Percentiles rank a stretch among this genome's conserved stretches.
Evolutionary conservation across 2,113 vertebrate genomes (phyloP).

Genomic region (Pelobates fuscus): DNA sequence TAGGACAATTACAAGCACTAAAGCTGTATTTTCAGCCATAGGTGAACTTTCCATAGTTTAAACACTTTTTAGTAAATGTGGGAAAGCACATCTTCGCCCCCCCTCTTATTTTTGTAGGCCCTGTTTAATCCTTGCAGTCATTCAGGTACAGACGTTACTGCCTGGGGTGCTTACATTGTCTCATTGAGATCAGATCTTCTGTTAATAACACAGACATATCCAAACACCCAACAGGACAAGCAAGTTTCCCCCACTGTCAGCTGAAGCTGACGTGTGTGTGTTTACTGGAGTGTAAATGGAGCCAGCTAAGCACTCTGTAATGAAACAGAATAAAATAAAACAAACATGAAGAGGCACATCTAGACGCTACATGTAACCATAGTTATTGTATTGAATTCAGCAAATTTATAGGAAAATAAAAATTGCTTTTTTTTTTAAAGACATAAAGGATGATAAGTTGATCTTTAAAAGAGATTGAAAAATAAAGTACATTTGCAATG

Average conservation of each 20-base stretch:
- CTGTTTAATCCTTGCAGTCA: constrained; percentile 19
- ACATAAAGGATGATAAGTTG: background rate
- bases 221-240: constrained; percentile 29
- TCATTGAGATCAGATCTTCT: constrained; percentile 30
- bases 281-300: constrained; percentile 34
- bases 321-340: constrained; percentile 13
- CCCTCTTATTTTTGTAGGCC: constrained; percentile 5
- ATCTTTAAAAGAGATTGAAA: background rate
- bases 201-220: constrained; percentile 38
- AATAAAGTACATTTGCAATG: too few species aligned
- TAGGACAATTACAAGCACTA: too few species aligned
- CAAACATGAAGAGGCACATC: constrained; percentile 2
- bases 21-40: too few species aligned
- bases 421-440: too few species aligned
- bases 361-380: too few species aligned
- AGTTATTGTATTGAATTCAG: background rate
- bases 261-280: constrained; percentile 2
- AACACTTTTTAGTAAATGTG: too few species aligned
- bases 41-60: too few species aligned
- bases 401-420: too few species aligned
- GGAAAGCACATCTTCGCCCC: background rate
- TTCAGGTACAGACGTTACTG: constrained; percentile 33
- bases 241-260: constrained; percentile 29
- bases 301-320: constrained; percentile 28
- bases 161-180: constrained; percentile 35